Conservation (phyloP, 2,888 invertebrate species). For the Melangyna quadrimaculata region DNA sequence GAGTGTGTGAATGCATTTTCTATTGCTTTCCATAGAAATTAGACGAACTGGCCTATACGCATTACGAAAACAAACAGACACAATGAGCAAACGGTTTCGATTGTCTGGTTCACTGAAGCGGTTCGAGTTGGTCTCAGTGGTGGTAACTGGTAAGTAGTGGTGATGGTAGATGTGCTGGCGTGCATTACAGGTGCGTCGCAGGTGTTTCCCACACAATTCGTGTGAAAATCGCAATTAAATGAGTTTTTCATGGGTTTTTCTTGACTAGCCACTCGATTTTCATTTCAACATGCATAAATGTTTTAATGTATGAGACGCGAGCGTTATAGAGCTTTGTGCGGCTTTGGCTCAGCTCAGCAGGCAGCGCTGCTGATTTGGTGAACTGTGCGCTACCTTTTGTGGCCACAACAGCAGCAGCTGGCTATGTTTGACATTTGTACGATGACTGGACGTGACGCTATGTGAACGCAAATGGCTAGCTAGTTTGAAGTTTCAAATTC, state of each 20-base stretch:
- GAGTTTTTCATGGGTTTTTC: slow-evolving; percentile 75
- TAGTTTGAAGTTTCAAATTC: slow-evolving; percentile 56
- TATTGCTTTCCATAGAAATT: slow-evolving; percentile 62
- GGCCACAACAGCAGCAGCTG: slow-evolving; percentile 61
- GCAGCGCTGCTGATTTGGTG: slow-evolving; percentile 35
- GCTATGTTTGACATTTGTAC: slow-evolving; percentile 68
- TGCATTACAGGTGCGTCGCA: slow-evolving; percentile 79
- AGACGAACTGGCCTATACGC: not conserved
- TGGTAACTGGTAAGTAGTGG: not conserved
- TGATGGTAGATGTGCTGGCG: slow-evolving; percentile 71
- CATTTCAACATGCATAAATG: slow-evolving; percentile 34
- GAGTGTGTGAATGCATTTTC: slow-evolving; percentile 57
- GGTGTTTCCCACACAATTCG: slow-evolving; percentile 79
- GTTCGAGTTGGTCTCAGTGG: not conserved
- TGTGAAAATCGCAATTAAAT: slow-evolving; percentile 80
- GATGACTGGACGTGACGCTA: slow-evolving; percentile 67
- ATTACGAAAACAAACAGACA: not conserved
- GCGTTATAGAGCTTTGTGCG: slow-evolving; percentile 17
- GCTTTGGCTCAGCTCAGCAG: not conserved
- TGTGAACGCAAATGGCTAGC: slow-evolving; percentile 44
- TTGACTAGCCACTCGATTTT: slow-evolving; percentile 56
- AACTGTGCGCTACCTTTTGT: slow-evolving; percentile 63
- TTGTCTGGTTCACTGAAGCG: slow-evolving; percentile 65
- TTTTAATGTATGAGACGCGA: not conserved
- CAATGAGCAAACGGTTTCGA: slow-evolving; percentile 62